A percentile compares a stretch with the other conserved stretches of the same genome.
These are phyloP conservation scores for Elegia similella DNA, from an alignment of 2,888 invertebrate species.

Conservation along the genomic window DNA sequence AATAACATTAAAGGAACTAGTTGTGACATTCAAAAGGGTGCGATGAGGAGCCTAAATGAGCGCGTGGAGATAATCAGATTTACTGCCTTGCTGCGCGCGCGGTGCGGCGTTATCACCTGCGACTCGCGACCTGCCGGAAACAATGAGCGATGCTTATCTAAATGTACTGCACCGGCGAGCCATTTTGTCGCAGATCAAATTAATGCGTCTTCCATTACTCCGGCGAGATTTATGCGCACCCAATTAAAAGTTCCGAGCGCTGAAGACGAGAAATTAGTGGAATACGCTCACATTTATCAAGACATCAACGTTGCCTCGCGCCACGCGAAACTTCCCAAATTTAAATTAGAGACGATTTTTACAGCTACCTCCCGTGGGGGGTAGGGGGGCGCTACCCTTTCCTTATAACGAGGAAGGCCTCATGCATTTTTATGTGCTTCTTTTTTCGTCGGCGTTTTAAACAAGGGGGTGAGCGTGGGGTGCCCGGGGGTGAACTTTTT, in stretches of 20 bases:
- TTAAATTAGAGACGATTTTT: conserved; percentile 83
- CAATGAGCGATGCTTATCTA: conserved; percentile 76
- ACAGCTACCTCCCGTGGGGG: conserved; percentile 76
- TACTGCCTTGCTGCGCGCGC: neutral
- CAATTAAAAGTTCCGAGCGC: conserved; percentile 77
- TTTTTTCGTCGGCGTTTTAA: conserved; percentile 83
- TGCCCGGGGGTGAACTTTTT: conserved; percentile 78
- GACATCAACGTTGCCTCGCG: conserved; percentile 77
- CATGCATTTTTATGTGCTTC: conserved; percentile 84
- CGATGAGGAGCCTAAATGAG: neutral
- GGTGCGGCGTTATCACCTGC: neutral
- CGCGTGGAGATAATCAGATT: neutral
- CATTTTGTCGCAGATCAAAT: conserved; percentile 74
- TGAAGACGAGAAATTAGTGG: conserved; percentile 78
- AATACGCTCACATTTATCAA: conserved; percentile 79
- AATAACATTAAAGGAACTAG: no score
- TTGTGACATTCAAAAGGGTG: neutral
- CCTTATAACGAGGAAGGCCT: conserved; percentile 83
- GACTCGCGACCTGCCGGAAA: conserved; percentile 45
- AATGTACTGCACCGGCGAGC: conserved; percentile 55
- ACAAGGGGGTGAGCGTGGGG: conserved; percentile 80
- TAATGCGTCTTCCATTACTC: conserved; percentile 71
- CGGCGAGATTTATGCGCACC: conserved; percentile 70
- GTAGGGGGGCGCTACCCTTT: conserved; percentile 77
- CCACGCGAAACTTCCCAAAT: conserved; percentile 80